Evolutionary conservation across 2,113 vertebrate species (phyloP).

Genomic region (Aramus guarauna): DNA sequence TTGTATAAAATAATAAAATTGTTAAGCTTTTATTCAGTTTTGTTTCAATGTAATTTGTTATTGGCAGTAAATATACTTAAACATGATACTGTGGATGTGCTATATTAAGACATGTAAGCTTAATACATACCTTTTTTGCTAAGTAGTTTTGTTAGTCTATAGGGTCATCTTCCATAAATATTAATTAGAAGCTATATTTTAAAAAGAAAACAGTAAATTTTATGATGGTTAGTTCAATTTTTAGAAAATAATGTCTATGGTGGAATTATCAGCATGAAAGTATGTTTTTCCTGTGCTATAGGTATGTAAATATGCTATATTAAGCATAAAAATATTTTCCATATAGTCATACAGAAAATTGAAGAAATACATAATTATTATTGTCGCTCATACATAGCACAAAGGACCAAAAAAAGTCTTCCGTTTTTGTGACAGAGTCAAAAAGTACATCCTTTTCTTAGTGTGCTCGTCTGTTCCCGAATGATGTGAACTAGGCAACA

Average conservation of each 20-base stretch:
- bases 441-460: not conserved
- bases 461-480: not conserved
- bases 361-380: not conserved
- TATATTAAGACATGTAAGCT: slow-evolving; percentile 2
- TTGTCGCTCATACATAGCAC: not conserved
- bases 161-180: not conserved
- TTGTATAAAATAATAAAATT: slow-evolving; percentile 13
- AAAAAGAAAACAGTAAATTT: not conserved
- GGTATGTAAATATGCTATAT: not conserved
- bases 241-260: not conserved
- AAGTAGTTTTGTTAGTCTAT: not conserved
- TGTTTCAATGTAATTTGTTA: slow-evolving; percentile 5
- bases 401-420: not conserved
- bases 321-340: not conserved
- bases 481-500: not conserved
- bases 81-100: not conserved
- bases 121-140: not conserved
- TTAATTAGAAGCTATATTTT: not conserved
- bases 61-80: not conserved
- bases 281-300: not conserved
- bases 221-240: not conserved
- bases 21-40: slow-evolving; percentile 2
- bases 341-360: not conserved
- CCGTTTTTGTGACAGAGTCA: not conserved
- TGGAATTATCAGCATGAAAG: not conserved